Conservation (phyloP, 2,113 vertebrate species). For the Microcebus ravelobensis region DNA sequence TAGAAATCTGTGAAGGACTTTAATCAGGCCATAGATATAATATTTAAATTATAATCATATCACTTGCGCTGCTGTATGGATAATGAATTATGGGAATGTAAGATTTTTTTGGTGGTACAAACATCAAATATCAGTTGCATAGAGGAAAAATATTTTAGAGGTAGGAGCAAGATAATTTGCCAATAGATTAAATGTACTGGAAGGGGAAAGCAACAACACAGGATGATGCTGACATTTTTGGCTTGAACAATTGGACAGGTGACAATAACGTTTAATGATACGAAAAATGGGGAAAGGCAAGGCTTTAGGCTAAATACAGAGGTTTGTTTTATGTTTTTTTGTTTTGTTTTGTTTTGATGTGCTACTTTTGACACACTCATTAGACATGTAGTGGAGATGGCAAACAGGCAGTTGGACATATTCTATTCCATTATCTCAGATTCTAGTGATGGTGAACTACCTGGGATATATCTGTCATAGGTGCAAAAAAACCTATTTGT, state of each 20-base stretch:
- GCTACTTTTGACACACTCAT: not conserved
- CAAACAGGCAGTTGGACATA: not conserved
- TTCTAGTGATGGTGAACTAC: not conserved
- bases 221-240: not conserved
- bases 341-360: not conserved
- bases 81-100: not conserved
- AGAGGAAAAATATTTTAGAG: not conserved
- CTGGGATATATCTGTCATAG: not conserved
- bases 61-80: not conserved
- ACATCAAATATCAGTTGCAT: not conserved
- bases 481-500: not conserved
- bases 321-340: not conserved
- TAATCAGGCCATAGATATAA: not conserved
- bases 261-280: not conserved
- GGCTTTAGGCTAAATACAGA: not conserved
- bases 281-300: not conserved
- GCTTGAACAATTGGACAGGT: not conserved
- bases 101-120: not conserved
- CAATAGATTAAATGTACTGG: not conserved
- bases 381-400: not conserved
- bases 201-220: not conserved
- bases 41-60: not conserved
- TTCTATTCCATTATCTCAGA: not conserved
- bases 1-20: not conserved
- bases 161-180: not conserved